Conservation (phyloP, 2,797 vertebrate species). For the Hozukius guyotensis region DNA sequence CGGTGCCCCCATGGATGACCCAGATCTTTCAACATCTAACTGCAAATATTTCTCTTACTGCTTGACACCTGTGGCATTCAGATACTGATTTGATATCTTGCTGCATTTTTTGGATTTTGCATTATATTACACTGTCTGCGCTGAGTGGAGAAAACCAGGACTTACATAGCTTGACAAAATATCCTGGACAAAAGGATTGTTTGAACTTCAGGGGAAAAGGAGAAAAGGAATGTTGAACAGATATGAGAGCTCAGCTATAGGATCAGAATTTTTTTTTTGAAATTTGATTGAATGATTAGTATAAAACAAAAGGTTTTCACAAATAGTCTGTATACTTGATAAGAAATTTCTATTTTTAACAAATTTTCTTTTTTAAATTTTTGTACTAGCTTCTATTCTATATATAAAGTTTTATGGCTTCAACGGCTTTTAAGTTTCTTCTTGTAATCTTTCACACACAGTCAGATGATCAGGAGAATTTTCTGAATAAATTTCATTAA, state of each 20-base stretch:
- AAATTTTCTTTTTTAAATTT: neutral
- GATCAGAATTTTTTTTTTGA: neutral
- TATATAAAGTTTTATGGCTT: neutral
- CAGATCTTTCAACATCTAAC: neutral
- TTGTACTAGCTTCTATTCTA: neutral
- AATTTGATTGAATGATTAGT: neutral
- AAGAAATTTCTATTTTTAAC: neutral
- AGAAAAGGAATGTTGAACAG: constrained; percentile 22
- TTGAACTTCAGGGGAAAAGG: neutral
- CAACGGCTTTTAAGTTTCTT: neutral
- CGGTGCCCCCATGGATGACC: neutral
- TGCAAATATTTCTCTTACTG: constrained; percentile 23
- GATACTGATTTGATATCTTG: constrained; percentile 14
- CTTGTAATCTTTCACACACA: neutral
- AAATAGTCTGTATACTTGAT: neutral
- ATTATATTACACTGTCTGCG: neutral
- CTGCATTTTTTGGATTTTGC: constrained; percentile 15
- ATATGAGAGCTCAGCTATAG: neutral
- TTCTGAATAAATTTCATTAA: neutral
- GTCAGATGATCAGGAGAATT: neutral
- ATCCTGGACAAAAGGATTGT: neutral
- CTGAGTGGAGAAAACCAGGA: neutral
- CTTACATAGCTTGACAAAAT: neutral
- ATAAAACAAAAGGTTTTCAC: neutral
- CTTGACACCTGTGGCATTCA: neutral